Evolutionary conservation across 1,140 invertebrate species (phyloP), one percentile per base, ranked within the genome.

Genomic region (Berghia stephanieae): DNA sequence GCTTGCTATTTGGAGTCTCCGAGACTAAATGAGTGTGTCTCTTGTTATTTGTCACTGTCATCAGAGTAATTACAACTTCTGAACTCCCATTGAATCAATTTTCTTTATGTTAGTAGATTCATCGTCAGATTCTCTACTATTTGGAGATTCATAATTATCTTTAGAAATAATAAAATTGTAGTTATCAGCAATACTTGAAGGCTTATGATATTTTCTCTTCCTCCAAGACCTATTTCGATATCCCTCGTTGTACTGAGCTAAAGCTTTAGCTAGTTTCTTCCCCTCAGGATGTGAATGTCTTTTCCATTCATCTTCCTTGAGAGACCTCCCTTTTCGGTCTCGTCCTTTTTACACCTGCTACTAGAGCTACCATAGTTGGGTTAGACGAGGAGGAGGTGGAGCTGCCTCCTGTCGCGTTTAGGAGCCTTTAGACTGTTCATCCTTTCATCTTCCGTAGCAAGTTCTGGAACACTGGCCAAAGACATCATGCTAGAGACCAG

Each of bases 391-490:
- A 46, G 36, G 40, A 43, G 24, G n/a, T 3, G 18, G 27, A 16
- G 44, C 57, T 60, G 27, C 21, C 16, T 66, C 21, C 72, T 66
- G 24, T 66, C 6, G 10, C n/a, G n/a, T n/a, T n/a, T n/a, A n/a
- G n/a, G n/a, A n/a, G n/a, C n/a, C n/a, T n/a, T n/a, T n/a, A n/a
- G n/a, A n/a, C n/a, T n/a, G 27, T 2, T 60, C 57, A 42, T 31
- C 21, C n/a, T 76, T 34, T 86, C 85, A n/a, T 81, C 77, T 74
- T 87, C 86, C 63, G 74, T 57, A 21, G 83, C 71, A 60, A 82
- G 81, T 75, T 87, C 86, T 43, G 86, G 86, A 31, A 88, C 86
- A 83, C 83, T 88, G n/a, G 85, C 84, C 63, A 88, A 75, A 71
- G 82, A 85, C 27, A 82, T 81, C 57, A 80, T 82, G 79, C 86